Evolutionary conservation across 1,140 invertebrate species (phyloP), one percentile per base, ranked within the genome.

Genomic region (Drosophila gunungcola): DNA sequence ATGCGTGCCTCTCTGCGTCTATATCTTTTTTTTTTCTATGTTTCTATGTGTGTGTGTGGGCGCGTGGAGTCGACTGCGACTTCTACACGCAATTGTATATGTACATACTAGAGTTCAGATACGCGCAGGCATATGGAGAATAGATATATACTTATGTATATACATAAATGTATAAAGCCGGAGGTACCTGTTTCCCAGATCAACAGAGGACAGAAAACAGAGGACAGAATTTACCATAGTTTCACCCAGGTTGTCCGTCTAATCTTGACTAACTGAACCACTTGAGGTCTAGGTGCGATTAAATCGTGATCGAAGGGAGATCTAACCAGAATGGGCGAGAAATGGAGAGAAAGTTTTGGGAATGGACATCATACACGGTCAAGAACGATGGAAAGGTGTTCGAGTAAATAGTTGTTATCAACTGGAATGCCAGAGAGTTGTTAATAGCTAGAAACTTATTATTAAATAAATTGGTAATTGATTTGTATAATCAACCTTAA

Each of bases 11-110:
- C 69, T 62, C 39, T 65, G 54, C 57, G 36, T 43, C 62, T 74
- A 68, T 78, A 70, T 67, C 61, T 69, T 62, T 65, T 10, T 10
- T 10, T 32, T 11, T 51, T 9, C 52, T 41, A 41, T 49, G 39
- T 48, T 25, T 25, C 13, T 45, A 16, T 10, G 43, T 39, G 51
- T 51, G 53, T 49, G 41, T 64, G 64, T 80, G 53, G 73, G 68
- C 78, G 81, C 78, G 82, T 85, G 82, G 73, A 78, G 67, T 52
- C 42, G 34, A 65, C 57, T 60, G 67, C 42, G 39, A 65, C 57
- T 60, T 51, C 29, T 16, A 60, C 60, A 60, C 60, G 45, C 48
- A 42, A 65, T 32, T 53, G 64, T 52, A 49, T 0, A 21, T 21
- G 16, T 42, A 38, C 21, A 64, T 43, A 67, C 34, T 43, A 42